Evolutionary conservation across 1,140 invertebrate species (phyloP), one percentile per base, ranked within the genome.

Genomic region (Aphidius ervi): DNA sequence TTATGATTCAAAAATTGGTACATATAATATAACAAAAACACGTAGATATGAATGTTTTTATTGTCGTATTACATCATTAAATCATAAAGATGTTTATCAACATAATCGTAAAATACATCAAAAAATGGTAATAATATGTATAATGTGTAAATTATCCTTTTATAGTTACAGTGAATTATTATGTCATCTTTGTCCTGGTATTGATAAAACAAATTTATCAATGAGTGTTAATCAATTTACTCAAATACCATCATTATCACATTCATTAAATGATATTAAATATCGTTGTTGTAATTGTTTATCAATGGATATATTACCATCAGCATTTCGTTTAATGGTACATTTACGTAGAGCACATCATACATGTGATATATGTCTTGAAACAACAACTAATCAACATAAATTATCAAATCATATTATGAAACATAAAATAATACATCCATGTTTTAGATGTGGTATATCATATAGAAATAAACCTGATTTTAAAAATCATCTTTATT

Each of bases 401-500:
- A 83, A 87, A 66, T 76, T 94, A 1, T 92, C 90, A 6, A 89
- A 88, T 63, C 92, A 94, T 71, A 89, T 93, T 43, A 92, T 89
- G 89, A 93, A 93, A 73, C 92, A 94, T 72, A 93, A 93, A 74
- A 74, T 93, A 40, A 84, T 91, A 75, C 90, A 93, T 76, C 74
- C 92, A 20, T 94, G 92, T 72, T 93, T 92, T 74, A 85, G 89
- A 46, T 93, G 91, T 76, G 88, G 87, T 37, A 90, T 93, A 64
- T 86, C 91, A 5, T 94, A 93, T 73, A 83, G 89, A 56, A 92
- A 92, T 74, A 92, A 93, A 74, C 87, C 87, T 46, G 90, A 93
- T 68, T 93, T 93, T 54, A 91, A 87, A 43, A 91, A 91, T 69
- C 91, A 94, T 81, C 76, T 93, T 46, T 93, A 92, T 72, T 94